Evolutionary conservation across 1,140 invertebrate genomes (phyloP).

Genomic region (Drosophila varians): DNA sequence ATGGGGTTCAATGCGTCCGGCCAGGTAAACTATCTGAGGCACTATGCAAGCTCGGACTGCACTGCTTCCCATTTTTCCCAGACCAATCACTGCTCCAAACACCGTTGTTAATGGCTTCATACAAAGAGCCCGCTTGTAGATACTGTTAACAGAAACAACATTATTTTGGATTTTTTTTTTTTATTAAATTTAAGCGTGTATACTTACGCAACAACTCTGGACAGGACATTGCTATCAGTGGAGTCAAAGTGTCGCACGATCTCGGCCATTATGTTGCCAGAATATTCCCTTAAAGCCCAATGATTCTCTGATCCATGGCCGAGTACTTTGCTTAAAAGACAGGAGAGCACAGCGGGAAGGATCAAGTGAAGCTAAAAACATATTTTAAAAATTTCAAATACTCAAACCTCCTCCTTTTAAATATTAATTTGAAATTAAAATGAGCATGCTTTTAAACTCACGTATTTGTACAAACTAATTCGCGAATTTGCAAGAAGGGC

Average conservation of each 20-base stretch:
- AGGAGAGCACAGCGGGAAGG: constrained; percentile 41
- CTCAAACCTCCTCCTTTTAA: too few species aligned
- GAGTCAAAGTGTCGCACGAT: constrained; percentile 17
- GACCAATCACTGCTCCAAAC: constrained; percentile 44
- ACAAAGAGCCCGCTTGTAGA: constrained; percentile 25
- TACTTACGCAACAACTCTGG: constrained; percentile 37
- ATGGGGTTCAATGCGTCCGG: constrained; percentile 16
- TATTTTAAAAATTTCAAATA: not conserved
- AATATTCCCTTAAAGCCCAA: constrained; percentile 48
- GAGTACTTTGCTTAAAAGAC: constrained; percentile 16
- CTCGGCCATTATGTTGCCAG: constrained; percentile 33
- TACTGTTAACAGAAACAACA: constrained; percentile 7
- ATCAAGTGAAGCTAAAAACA: constrained; percentile 42
- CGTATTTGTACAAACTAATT: constrained; percentile 29
- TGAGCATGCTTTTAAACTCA: constrained; percentile 14
- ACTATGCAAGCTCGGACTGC: constrained; percentile 27
- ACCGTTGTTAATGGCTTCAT: constrained; percentile 27
- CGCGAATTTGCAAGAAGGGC: constrained; percentile 21
- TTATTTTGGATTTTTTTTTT: too few species aligned
- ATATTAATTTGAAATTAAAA: not conserved
- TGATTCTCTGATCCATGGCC: constrained; percentile 8
- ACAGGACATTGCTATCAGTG: constrained; percentile 8
- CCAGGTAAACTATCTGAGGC: constrained; percentile 23
- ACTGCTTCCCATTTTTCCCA: constrained; percentile 40
- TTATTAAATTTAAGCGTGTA: too few species aligned